A percentile compares a stretch with the other conserved stretches of the same genome.
Conservation (phyloP, 2,888 invertebrate genomes). For the Unio delphinus region DNA sequence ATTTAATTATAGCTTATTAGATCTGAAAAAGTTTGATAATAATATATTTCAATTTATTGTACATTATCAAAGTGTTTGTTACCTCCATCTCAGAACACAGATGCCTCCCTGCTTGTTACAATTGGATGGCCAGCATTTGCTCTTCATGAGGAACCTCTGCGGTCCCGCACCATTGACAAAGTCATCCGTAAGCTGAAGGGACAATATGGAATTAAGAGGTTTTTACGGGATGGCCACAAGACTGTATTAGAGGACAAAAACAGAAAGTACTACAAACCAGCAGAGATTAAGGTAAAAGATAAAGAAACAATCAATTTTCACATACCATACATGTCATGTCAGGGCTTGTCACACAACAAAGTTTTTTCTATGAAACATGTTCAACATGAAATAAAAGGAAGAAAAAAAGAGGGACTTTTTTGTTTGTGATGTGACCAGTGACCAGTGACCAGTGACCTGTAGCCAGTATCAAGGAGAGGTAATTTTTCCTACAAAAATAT, state of each 20-base stretch:
- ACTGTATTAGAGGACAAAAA: constrained; percentile 88
- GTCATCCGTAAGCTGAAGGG: constrained; percentile 82
- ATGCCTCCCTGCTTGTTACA: constrained; percentile 91
- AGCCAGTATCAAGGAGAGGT: too few relatives aligned
- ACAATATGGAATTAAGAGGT: constrained; percentile 93
- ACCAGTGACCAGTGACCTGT: too few relatives aligned
- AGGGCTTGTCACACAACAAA: too few relatives aligned
- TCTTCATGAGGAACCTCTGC: constrained; percentile 93
- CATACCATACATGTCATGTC: too few relatives aligned
- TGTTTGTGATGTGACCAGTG: too few relatives aligned
- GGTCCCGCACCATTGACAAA: constrained; percentile 88
- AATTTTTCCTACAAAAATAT: too few relatives aligned
- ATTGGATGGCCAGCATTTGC: constrained; percentile 98
- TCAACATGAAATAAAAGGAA: too few relatives aligned
- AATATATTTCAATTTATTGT: background rate
- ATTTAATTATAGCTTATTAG: background rate
- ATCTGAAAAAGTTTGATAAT: background rate
- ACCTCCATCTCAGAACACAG: constrained; percentile 74
- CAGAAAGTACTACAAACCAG: constrained; percentile 86
- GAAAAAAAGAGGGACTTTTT: too few relatives aligned
- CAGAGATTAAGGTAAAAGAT: constrained; percentile 84
- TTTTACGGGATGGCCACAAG: constrained; percentile 93
- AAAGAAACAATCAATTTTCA: too few relatives aligned
- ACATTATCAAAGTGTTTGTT: background rate
- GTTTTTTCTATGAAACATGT: too few relatives aligned